Conservation (phyloP, 2,888 invertebrate species). For the Netelia inedita region DNA sequence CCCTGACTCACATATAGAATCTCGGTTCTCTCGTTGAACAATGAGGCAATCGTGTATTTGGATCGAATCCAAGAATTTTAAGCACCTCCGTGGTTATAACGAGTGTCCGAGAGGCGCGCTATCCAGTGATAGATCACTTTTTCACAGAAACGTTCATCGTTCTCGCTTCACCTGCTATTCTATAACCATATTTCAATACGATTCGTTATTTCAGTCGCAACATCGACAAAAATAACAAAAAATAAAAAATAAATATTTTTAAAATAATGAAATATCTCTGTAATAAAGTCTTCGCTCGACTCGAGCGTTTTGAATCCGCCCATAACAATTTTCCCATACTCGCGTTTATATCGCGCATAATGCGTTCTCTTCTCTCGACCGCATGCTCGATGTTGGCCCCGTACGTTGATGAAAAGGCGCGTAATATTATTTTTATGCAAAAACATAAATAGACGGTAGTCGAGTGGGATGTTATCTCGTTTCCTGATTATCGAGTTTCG, state of each 20-base stretch:
- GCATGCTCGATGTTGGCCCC: background rate
- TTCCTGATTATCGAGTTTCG: conserved; percentile 74
- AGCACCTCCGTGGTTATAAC: conserved; percentile 60
- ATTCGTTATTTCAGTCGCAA: conserved; percentile 3
- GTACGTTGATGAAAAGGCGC: conserved; percentile 65
- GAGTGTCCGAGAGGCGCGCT: conserved; percentile 37
- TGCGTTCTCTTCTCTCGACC: conserved; percentile 38
- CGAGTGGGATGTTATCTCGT: conserved; percentile 72
- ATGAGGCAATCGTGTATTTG: conserved; percentile 67
- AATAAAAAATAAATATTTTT: background rate
- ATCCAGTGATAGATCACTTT: conserved; percentile 50
- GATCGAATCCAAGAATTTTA: conserved; percentile 66
- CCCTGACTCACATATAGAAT: background rate
- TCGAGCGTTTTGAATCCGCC: background rate
- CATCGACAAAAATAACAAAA: conserved; percentile 1
- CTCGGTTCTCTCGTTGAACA: conserved; percentile 38
- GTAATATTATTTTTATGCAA: conserved; percentile 68
- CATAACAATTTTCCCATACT: conserved; percentile 30
- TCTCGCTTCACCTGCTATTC: background rate
- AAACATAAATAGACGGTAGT: conserved; percentile 65
- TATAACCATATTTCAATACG: conserved; percentile 19
- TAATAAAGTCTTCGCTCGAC: background rate
- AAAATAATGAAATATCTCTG: background rate
- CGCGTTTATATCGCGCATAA: conserved; percentile 41
- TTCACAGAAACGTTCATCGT: background rate